These are phyloP conservation scores for Oscheius myriophilus DNA, from an alignment of 2,888 invertebrate genomes.

Conservation along the genomic window DNA sequence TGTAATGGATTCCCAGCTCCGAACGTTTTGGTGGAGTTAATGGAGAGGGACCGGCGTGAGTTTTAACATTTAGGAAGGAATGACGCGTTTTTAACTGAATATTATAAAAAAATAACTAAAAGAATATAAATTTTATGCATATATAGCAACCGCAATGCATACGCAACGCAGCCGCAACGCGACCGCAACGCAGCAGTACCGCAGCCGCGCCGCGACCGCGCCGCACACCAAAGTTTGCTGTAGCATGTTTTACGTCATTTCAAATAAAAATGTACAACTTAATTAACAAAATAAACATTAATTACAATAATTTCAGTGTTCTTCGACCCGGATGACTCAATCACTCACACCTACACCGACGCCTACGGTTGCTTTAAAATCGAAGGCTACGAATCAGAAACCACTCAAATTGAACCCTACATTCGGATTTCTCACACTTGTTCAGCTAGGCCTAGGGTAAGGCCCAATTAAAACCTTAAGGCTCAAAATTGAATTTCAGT, in stretches of 20 bases:
- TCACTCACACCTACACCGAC: not conserved
- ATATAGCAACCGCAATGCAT: no score
- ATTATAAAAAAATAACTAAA: no score
- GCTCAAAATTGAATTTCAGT: not conserved
- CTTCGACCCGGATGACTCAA: slow-evolving; percentile 3
- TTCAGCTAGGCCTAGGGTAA: not conserved
- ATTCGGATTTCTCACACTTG: slow-evolving; percentile 10
- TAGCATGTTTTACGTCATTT: no score
- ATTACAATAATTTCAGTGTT: not conserved
- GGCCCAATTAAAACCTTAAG: not conserved
- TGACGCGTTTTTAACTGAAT: no score
- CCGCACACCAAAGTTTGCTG: no score
- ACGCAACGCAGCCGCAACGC: no score
- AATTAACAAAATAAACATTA: no score
- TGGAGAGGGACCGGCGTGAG: slow-evolving; percentile 5
- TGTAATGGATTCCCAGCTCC: not conserved
- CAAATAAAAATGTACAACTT: no score
- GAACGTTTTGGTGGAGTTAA: not conserved
- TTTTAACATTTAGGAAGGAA: not conserved
- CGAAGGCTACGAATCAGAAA: slow-evolving; percentile 8
- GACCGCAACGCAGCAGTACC: no score
- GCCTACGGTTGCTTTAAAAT: not conserved
- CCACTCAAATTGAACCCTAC: slow-evolving; percentile 8
- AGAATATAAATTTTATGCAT: no score
- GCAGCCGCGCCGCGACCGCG: no score